phyloP scores from a whole-genome alignment of 2,797 vertebrate genomes.

The Mionectes olivaceus region DNA sequence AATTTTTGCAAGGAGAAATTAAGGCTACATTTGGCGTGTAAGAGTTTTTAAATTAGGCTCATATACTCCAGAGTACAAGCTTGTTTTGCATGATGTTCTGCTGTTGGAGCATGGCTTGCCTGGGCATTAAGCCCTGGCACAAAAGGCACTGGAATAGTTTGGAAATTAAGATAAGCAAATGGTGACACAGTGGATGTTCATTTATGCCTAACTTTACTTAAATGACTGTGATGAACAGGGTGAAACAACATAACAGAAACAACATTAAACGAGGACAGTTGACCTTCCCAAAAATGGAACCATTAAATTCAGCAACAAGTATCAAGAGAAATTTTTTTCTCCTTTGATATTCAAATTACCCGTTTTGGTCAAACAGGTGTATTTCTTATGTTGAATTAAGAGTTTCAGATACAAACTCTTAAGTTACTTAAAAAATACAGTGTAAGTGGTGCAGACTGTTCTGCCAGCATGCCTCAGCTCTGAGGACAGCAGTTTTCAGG shows the following conservation, averaged over 20 bases:
- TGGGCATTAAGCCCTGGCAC: conserved; percentile 53
- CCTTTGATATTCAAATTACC: background rate
- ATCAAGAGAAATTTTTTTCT: background rate
- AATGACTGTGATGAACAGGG: background rate
- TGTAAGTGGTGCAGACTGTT: background rate
- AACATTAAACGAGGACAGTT: background rate
- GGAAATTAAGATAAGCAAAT: conserved; percentile 45
- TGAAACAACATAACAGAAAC: background rate
- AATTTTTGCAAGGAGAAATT: conserved; percentile 1
- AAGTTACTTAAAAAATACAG: background rate
- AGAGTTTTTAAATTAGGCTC: conserved; percentile 33
- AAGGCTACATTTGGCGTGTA: conserved; percentile 31
- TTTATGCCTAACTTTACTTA: conserved; percentile 10
- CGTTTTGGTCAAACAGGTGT: background rate
- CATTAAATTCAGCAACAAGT: background rate
- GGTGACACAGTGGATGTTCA: conserved; percentile 14
- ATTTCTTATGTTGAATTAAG: background rate
- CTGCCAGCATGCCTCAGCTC: background rate
- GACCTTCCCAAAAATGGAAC: background rate
- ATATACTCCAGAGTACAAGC: background rate
- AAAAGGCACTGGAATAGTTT: background rate
- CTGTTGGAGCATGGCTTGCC: conserved; percentile 4
- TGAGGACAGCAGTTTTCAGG: background rate
- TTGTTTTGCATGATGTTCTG: background rate
- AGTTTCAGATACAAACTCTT: background rate